These are phyloP conservation scores for Eupithecia pulchellata DNA, from an alignment of 2,888 invertebrate genomes.

Conservation along the genomic window DNA sequence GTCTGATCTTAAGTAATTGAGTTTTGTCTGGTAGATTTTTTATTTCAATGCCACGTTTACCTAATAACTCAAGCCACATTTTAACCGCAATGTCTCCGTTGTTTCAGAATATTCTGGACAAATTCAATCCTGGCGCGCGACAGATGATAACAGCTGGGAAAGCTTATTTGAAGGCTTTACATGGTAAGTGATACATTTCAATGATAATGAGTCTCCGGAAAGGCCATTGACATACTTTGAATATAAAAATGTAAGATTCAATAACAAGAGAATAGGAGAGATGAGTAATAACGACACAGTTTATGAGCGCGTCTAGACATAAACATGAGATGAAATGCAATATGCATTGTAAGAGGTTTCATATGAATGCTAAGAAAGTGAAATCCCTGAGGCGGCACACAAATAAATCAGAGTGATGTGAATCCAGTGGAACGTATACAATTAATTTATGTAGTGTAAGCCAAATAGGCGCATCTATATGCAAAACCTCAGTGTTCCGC, in stretches of 20 bases:
- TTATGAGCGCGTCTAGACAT: constrained; percentile 45
- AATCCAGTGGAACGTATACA: constrained; percentile 74
- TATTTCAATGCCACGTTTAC: background rate
- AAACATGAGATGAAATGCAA: constrained; percentile 41
- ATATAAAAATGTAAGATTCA: constrained; percentile 28
- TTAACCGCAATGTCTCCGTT: constrained; percentile 50
- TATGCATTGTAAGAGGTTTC: constrained; percentile 38
- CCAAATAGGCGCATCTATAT: constrained; percentile 83
- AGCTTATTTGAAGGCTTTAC: constrained; percentile 96
- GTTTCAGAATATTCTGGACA: constrained; percentile 97
- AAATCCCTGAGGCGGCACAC: constrained; percentile 47
- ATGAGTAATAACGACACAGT: constrained; percentile 31
- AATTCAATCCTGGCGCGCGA: constrained; percentile 97
- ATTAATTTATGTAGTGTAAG: constrained; percentile 81
- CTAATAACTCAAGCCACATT: constrained; percentile 7
- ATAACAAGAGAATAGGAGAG: constrained; percentile 23
- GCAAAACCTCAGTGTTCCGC: constrained; percentile 77
- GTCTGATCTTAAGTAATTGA: constrained; percentile 21
- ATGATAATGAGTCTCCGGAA: constrained; percentile 24
- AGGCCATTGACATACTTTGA: constrained; percentile 14
- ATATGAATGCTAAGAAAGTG: constrained; percentile 50
- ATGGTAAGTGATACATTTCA: constrained; percentile 88
- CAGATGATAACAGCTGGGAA: constrained; percentile 97
- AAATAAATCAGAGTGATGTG: constrained; percentile 64
- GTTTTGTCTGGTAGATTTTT: constrained; percentile 5